Base-by-base conservation (phyloP, 2,888 invertebrate species). In the Kuschelorhynchus macadamiae region DNA sequence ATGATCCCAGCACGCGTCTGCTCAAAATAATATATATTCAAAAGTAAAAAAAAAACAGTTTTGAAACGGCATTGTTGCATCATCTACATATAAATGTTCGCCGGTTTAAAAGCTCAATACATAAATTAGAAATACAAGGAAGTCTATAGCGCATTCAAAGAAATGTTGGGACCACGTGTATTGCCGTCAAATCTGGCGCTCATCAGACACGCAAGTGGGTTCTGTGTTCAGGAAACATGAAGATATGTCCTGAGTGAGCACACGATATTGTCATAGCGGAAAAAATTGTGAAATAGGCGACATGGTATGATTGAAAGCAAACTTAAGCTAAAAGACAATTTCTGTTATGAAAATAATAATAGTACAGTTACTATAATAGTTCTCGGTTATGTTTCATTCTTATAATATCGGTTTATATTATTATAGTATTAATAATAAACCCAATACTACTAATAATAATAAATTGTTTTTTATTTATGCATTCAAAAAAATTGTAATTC, bases 101-200 rank as follows among this genome's bases (percentile, higher is more conserved):
- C 11, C 11, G 4, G 2, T 30, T 41, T n/a, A n/a, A n/a, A 41
- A 44, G 21, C 18, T 41, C 41, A 36, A 62, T 55, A 56, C 64
- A 64, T 64, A 64, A 57, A 66, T 65, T 65, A 59, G 60, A 60
- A 60, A 60, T 53, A 66, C 59, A 66, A 52, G 66, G 66, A 66
- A 66, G 66, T 60, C 53, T 53, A 50, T 57, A 25, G 47, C 20
- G 36, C 17, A 32, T 46, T 25, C 41, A 20, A 49, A 57, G 32
- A 30, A 56, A 55, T 55, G 56, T 64, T 57, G 41, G 12, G 57
- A 50, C 66, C 67, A 67, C 69, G 67, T 68, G 68, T 66, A 56
- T 62, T 47, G 53, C 66, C 62, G 72, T 70, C 72, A 70, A 56
- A 70, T 68, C 68, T 61, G 72, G 68, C 72, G 70, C 67, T 70